Percentiles rank a stretch among this genome's conserved stretches.
Conservation (phyloP, 1,140 invertebrate genomes). For the Meloidogyne hapla region DNA sequence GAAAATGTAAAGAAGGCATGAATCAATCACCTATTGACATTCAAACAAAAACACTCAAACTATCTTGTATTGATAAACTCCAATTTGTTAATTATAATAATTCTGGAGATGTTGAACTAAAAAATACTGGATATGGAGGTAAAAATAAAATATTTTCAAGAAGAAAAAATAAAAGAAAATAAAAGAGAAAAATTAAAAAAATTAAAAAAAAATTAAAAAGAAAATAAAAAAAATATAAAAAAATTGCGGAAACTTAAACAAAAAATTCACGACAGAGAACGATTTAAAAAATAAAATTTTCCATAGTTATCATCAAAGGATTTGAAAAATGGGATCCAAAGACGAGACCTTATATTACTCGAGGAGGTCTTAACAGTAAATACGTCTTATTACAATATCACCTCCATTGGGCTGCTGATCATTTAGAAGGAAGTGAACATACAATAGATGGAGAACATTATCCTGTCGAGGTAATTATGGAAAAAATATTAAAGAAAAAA, state of each 20-base stretch:
- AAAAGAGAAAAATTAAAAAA: conserved; percentile 29
- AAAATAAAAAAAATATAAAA: too few species aligned
- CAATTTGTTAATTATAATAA: conserved; percentile 58
- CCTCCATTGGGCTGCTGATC: conserved; percentile 81
- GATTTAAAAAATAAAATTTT: conserved; percentile 9
- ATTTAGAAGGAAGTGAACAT: conserved; percentile 81
- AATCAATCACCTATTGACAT: conserved; percentile 27
- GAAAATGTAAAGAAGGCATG: conserved; percentile 18
- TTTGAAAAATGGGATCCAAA: conserved; percentile 50
- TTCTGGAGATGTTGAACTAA: conserved; percentile 49
- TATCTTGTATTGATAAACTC: conserved; percentile 32
- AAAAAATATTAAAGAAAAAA: too few species aligned
- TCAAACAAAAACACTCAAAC: conserved; percentile 37
- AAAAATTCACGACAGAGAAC: too few species aligned
- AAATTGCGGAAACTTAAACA: conserved; percentile 38
- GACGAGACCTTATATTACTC: conserved; percentile 60
- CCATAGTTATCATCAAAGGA: conserved; percentile 54
- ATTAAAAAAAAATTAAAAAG: conserved; percentile 6
- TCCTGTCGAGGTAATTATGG: too few species aligned
- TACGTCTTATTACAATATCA: conserved; percentile 80
- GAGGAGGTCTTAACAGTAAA: conserved; percentile 72
- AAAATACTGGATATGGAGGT: conserved; percentile 59
- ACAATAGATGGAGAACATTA: conserved; percentile 73
- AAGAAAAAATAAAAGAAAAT: background rate
- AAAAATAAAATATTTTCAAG: conserved; percentile 29